Percentiles rank a stretch among this genome's conserved stretches.
Evolutionary conservation across 1,140 invertebrate genomes (phyloP).

Genomic region (Drosophila busckii): DNA sequence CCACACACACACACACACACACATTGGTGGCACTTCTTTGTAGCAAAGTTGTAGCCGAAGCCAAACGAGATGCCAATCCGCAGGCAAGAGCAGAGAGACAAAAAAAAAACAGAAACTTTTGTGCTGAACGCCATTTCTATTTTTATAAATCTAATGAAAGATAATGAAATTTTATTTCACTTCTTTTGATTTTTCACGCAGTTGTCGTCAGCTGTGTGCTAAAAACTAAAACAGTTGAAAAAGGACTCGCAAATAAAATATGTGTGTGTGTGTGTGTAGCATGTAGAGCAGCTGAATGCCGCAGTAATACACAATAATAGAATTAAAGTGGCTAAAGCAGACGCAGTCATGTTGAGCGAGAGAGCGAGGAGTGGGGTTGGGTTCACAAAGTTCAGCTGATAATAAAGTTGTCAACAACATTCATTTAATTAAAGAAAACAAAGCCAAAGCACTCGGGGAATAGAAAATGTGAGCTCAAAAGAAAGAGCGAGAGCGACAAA

Average conservation of each 20-base stretch:
- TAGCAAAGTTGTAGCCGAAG: slow-evolving; percentile 29
- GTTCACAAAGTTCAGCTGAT: slow-evolving; percentile 70
- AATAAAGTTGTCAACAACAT: slow-evolving; percentile 76
- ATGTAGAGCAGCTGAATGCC: slow-evolving; percentile 1
- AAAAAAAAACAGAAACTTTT: slow-evolving; percentile 11
- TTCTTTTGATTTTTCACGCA: slow-evolving; percentile 72
- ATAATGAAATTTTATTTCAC: slow-evolving; percentile 75
- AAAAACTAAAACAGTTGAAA: slow-evolving; percentile 70
- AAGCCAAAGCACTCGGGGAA: slow-evolving; percentile 69
- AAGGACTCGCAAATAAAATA: slow-evolving; percentile 53
- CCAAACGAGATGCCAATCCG: slow-evolving; percentile 36
- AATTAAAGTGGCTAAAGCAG: slow-evolving; percentile 63
- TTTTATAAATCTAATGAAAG: slow-evolving; percentile 76
- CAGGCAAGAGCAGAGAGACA: slow-evolving; percentile 38
- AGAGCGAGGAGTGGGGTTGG: slow-evolving; percentile 13
- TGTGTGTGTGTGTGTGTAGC: not conserved
- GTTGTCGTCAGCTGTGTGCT: slow-evolving; percentile 62
- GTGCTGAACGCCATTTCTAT: slow-evolving; percentile 43
- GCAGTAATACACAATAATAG: slow-evolving; percentile 65
- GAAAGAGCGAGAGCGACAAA: not conserved
- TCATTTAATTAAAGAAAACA: slow-evolving; percentile 77
- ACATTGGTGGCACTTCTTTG: no score
- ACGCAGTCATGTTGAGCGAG: not conserved
- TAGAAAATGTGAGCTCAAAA: slow-evolving; percentile 23
- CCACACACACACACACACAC: slow-evolving; percentile 41